Evolutionary conservation across 2,113 vertebrate genomes (phyloP), one percentile per base, ranked within the genome.

Genomic region (Albula glossodonta): DNA sequence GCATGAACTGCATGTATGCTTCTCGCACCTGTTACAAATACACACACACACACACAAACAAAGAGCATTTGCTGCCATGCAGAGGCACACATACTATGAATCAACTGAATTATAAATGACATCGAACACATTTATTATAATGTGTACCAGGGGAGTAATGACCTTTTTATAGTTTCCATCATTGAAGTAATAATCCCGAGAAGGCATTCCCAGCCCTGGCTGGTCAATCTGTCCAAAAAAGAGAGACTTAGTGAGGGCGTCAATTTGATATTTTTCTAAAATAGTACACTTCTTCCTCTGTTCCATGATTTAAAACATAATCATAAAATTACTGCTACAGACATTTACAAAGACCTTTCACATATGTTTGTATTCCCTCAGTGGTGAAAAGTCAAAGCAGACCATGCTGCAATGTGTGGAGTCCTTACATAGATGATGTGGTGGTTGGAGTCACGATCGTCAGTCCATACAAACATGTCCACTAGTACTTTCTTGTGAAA

Each of bases 1-100:
- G 89, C 98, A 99, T 99, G 93, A 98, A 97, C 90, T 97, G 96
- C 83, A 99, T 94, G 87, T 99, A 99, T 83, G 97, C 97, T 25
- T 98, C 94, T 83, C 96, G 96, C 83, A 99, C 98, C 98, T 99
- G 87, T 8, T 48, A 80, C 41, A 56, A 80, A 52, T 10, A 80
- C n/a, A 83, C 31, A 31, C 31, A 8, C 19, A 70, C 19, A 70
- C 60, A 63, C 52, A 60, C 51, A 78, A 80, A 52, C 17, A 80
- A 15, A 87, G 19, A 31, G 70, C 6, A 2, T 74, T 31, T 5
- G 31, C 10, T 31, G 9, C 31, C 70, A 74, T 25, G 8, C 7
- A 74, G n/a, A n/a, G 1, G n/a, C 48, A 4, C 22, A 63, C 17
- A 53, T 31, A 31, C 78, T 13, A 51, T 80, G 60, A 4, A 86